Base-by-base conservation (phyloP, 2,797 vertebrate species). In the Myiotriccus ornatus region DNA sequence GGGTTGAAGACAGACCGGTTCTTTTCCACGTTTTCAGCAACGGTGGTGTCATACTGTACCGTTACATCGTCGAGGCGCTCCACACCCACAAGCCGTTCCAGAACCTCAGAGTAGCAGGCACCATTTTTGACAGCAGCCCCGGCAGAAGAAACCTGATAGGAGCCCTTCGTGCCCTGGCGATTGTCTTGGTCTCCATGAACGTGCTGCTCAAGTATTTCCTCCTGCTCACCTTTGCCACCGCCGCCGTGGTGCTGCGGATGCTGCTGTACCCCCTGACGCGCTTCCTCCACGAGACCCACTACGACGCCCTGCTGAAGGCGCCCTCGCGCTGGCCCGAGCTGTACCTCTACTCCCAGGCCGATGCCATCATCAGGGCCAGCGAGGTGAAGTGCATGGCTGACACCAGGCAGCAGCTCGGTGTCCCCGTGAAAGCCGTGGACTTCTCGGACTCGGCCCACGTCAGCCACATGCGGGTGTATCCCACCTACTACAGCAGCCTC, bases 1-100 rank as follows among this genome's bases (percentile, higher is more conserved):
- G 99, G 41, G 95, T 99, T 85, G 99, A 99, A 89, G 98, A 98
- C 97, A 99, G 98, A 74, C 99, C 99, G 0, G 73, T 99, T 76
- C 97, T 99, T 89, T 99, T 99, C 90, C 99, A 99, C 3, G 95
- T 99, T 12, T 99, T 99, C 96, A 99, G 99, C 95, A 99, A 99
- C 0, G 99, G 98, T 0, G 99, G 99, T 32, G 98, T 98, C 98
- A 99, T 99, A 99, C 97, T 99, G 15, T 99, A 99, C 97, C 98
- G 99, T 18, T 99, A 99, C 43, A 88, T 99, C 25, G 75, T 98
- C 2, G 99, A 99, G 96, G 97, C 98, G 9, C 89, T 99, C 77
- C 98, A 98, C 77, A 98, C 85, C 64, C 98, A 99, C 12, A 85
- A 81, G 76, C 98, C 98, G 20, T 99, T 99, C 83, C 90, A 97